Base-by-base conservation (phyloP, 2,113 vertebrate species). In the Mirounga angustirostris region DNA sequence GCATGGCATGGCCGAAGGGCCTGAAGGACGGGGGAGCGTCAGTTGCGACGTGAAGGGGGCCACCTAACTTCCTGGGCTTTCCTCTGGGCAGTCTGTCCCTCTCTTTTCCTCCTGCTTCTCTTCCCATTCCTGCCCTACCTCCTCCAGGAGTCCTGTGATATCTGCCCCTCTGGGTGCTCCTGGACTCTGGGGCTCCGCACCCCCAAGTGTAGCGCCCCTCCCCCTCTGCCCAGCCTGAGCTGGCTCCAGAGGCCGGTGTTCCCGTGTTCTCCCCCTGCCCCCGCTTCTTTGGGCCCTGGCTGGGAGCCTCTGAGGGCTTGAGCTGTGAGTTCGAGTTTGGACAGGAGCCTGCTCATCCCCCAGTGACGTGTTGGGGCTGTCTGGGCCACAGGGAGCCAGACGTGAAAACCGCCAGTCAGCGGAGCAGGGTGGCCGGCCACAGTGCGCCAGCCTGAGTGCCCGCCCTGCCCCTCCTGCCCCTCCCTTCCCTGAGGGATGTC, bases 341-440 rank as follows among this genome's bases (percentile, higher is more conserved):
- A 11, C 50, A 86, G 73, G 40, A 94, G 78, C 86, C 88, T 33
- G 8, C 59, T 40, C 30, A 21, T 22, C 22, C 81, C n/a, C 9
- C 40, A 43, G 52, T 88, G 97, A 95, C 10, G 16, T 69, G 71
- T 36, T 56, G 79, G 91, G 95, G 81, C 89, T 33, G 95, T 96
- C 88, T 89, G 92, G 88, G 86, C 97, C 96, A 33, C 87, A 97
- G 97, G 92, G 94, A 97, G 95, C 94, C 97, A 97, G 97, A 96
- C 80, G 33, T 18, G 80, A 74, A 96, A 97, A 97, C 97, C 82
- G 4, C 97, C 52, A 87, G 95, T 74, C 93, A 30, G 73, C 0
- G 0, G 65, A 94, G 71, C 87, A n/a, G 97, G 95, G 92, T 94
- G 92, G 96, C 97, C 36, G 0, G 61, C 93, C 95, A 36, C 96